These are phyloP conservation scores for Malachius bipustulatus DNA, from an alignment of 2,888 invertebrate genomes.

Conservation along the genomic window DNA sequence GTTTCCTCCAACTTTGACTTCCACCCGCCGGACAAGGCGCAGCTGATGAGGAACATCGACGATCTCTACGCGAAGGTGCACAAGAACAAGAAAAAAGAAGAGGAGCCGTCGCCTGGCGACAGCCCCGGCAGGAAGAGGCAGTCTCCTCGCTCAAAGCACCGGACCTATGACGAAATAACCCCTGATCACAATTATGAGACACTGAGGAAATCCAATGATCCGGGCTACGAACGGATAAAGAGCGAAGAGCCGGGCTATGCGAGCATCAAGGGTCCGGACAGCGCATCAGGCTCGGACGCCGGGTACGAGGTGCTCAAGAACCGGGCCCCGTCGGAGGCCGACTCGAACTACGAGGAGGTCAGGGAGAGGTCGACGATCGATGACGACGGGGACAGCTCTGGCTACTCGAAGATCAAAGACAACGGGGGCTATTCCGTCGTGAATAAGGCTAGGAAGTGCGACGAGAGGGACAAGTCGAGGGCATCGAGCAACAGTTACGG, in stretches of 20 bases:
- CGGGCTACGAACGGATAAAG: conserved; percentile 31
- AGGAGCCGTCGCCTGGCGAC: conserved; percentile 13
- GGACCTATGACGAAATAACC: too few relatives aligned
- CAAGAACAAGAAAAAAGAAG: conserved; percentile 42
- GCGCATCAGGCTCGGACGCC: conserved; percentile 49
- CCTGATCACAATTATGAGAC: conserved; percentile 50
- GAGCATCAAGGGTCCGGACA: conserved; percentile 44
- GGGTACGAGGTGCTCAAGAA: conserved; percentile 59
- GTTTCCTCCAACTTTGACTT: conserved; percentile 31
- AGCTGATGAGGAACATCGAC: conserved; percentile 52
- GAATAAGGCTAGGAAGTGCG: conserved; percentile 35
- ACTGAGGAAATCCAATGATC: conserved; percentile 38
- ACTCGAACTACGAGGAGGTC: conserved; percentile 72
- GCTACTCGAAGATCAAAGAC: conserved; percentile 30
- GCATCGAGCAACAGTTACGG: conserved; percentile 44
- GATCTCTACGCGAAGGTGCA: conserved; percentile 85
- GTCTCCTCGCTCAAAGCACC: conserved; percentile 4
- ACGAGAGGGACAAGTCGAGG: conserved; percentile 36
- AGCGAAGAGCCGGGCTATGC: conserved; percentile 30
- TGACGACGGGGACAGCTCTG: conserved; percentile 30
- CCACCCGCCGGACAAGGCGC: conserved; percentile 31
- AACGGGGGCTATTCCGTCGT: conserved; percentile 43
- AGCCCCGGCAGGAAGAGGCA: conserved; percentile 2
- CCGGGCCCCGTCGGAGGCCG: conserved; percentile 40
- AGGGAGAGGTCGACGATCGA: conserved; percentile 41